Percentiles rank a stretch among this genome's conserved stretches.
Evolutionary conservation across 2,113 vertebrate genomes (phyloP).

Genomic region (Axis porcinus): DNA sequence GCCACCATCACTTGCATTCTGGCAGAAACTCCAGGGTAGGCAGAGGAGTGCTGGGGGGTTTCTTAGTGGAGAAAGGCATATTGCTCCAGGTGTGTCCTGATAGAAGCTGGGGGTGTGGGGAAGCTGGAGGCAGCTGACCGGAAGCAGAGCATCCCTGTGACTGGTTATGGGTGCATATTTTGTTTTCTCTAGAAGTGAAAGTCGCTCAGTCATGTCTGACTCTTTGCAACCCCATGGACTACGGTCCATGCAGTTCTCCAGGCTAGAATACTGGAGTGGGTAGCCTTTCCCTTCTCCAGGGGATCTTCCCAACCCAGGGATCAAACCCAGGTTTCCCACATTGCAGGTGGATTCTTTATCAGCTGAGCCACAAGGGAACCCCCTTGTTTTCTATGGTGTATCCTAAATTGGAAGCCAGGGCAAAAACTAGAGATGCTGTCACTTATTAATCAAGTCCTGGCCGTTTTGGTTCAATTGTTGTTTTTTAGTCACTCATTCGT

Average conservation of each 20-base stretch:
- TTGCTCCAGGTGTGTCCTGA: no score
- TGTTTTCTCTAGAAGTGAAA: neutral
- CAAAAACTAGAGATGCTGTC: neutral
- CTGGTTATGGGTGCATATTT: neutral
- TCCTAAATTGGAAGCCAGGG: neutral
- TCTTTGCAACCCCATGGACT: neutral
- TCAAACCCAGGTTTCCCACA: neutral
- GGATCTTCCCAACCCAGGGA: neutral
- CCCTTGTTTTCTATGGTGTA: neutral
- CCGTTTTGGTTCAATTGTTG: neutral
- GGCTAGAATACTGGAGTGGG: neutral
- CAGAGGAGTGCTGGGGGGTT: no score
- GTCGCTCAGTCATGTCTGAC: neutral
- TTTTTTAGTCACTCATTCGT: neutral
- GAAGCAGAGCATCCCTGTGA: neutral
- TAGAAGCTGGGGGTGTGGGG: accelerated
- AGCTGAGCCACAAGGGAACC: neutral
- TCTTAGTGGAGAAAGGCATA: neutral
- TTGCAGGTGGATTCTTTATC: neutral
- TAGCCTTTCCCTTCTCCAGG: neutral
- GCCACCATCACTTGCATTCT: accelerated
- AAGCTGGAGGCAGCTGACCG: neutral
- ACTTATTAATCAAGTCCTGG: neutral
- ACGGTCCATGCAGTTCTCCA: neutral
- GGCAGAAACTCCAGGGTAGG: neutral